These are phyloP conservation scores for Boleophthalmus pectinirostris DNA, from an alignment of 2,113 vertebrate genomes.

Conservation along the genomic window DNA sequence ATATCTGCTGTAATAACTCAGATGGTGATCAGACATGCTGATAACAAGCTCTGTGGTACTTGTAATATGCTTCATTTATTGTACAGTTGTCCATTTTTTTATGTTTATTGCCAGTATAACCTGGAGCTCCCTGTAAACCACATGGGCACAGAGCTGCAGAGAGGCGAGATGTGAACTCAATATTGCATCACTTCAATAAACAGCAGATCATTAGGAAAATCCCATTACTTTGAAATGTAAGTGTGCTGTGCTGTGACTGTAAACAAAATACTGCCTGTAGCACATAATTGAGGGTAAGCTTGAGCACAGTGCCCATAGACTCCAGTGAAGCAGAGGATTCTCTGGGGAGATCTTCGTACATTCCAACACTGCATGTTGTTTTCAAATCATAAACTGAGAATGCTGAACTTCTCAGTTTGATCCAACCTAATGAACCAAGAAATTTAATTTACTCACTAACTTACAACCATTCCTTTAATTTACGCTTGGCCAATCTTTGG, in stretches of 20 bases:
- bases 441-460: neutral
- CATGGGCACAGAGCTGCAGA: neutral
- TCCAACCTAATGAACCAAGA: neutral
- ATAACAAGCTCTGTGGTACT: neutral
- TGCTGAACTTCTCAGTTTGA: neutral
- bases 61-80: neutral
- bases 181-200: conserved; percentile 23
- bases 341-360: neutral
- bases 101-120: neutral
- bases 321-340: neutral
- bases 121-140: conserved; percentile 1
- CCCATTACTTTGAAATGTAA: conserved; percentile 33
- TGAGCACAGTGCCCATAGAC: conserved; percentile 2
- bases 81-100: neutral
- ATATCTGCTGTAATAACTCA: too few species aligned
- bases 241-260: conserved; percentile 16
- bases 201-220: conserved; percentile 27
- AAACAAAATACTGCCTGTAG: conserved; percentile 31
- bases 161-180: neutral
- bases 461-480: neutral
- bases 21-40: too few species aligned
- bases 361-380: neutral
- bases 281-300: conserved; percentile 8
- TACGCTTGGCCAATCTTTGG: neutral
- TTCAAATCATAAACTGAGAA: neutral